phyloP scores from a whole-genome alignment of 2,888 invertebrate genomes.

The Hylaea fasciaria region DNA sequence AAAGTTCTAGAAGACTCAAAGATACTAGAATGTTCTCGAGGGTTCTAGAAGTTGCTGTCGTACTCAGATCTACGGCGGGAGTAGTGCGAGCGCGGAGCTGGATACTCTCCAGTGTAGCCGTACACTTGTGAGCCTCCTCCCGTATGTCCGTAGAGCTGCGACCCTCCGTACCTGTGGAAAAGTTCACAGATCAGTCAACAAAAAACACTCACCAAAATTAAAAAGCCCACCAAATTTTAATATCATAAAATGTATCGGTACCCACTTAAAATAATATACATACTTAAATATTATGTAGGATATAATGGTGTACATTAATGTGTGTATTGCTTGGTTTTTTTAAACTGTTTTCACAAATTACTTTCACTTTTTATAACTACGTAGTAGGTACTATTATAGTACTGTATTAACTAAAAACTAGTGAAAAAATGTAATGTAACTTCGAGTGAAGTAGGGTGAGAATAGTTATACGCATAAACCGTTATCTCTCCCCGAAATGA shows the following conservation, averaged over 20 bases:
- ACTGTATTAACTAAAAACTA: too few species aligned
- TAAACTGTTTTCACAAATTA: too few species aligned
- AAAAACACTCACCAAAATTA: neutral
- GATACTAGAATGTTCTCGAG: constrained; percentile 54
- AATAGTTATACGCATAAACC: constrained; percentile 1
- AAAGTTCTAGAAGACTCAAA: constrained; percentile 81
- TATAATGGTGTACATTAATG: too few species aligned
- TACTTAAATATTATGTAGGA: too few species aligned
- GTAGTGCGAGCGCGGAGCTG: constrained; percentile 78
- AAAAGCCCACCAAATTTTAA: too few species aligned
- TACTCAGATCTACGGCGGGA: constrained; percentile 89
- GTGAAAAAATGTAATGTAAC: neutral
- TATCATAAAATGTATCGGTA: too few species aligned
- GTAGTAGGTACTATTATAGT: too few species aligned
- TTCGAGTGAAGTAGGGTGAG: neutral
- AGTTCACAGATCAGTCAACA: neutral
- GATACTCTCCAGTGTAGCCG: constrained; percentile 79
- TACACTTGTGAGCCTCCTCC: constrained; percentile 85
- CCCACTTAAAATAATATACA: too few species aligned
- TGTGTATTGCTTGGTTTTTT: too few species aligned
- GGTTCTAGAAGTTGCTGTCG: constrained; percentile 90
- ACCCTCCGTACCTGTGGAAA: constrained; percentile 78
- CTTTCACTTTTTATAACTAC: too few species aligned
- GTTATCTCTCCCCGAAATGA: constrained; percentile 24
- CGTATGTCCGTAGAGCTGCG: constrained; percentile 88